phyloP scores from a whole-genome alignment of 2,888 invertebrate genomes.

The Callosobruchus maculatus region DNA sequence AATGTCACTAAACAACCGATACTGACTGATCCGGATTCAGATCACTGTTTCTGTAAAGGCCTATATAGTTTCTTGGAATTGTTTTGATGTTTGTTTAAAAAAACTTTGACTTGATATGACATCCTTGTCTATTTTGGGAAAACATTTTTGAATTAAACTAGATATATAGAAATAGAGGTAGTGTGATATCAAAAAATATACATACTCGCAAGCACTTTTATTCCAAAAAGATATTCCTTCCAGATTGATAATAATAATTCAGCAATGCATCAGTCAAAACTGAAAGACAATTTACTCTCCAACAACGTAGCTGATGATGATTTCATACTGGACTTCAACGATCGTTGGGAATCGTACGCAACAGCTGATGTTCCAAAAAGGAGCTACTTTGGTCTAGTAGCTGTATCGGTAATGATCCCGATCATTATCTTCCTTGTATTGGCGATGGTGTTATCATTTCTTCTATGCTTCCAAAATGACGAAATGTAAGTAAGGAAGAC shows the following conservation, averaged over 20 bases:
- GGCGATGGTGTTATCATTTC: constrained; percentile 64
- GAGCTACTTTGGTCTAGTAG: constrained; percentile 66
- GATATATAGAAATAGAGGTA: too few relatives aligned
- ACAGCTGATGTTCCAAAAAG: constrained; percentile 62
- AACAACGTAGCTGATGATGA: constrained; percentile 28
- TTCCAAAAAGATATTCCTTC: constrained; percentile 17
- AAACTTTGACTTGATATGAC: too few relatives aligned
- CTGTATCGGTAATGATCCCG: constrained; percentile 68
- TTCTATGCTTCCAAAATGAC: constrained; percentile 73
- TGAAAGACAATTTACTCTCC: constrained; percentile 41
- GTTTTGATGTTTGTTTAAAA: too few relatives aligned
- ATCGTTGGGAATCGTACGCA: constrained; percentile 62
- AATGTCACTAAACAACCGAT: too few relatives aligned
- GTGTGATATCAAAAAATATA: too few relatives aligned
- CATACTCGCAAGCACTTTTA: too few relatives aligned
- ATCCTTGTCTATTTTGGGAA: too few relatives aligned
- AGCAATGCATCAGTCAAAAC: constrained; percentile 41
- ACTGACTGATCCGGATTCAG: too few relatives aligned
- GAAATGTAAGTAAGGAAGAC: constrained; percentile 62
- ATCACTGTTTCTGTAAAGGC: too few relatives aligned
- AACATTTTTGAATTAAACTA: too few relatives aligned
- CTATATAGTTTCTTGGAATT: too few relatives aligned
- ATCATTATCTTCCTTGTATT: constrained; percentile 64
- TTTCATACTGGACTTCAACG: constrained; percentile 41
- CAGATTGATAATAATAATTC: constrained; percentile 45